Evolutionary conservation across 64 coral and sea anemone genomes (phyloP).

Genomic region (Montipora foliosa): DNA sequence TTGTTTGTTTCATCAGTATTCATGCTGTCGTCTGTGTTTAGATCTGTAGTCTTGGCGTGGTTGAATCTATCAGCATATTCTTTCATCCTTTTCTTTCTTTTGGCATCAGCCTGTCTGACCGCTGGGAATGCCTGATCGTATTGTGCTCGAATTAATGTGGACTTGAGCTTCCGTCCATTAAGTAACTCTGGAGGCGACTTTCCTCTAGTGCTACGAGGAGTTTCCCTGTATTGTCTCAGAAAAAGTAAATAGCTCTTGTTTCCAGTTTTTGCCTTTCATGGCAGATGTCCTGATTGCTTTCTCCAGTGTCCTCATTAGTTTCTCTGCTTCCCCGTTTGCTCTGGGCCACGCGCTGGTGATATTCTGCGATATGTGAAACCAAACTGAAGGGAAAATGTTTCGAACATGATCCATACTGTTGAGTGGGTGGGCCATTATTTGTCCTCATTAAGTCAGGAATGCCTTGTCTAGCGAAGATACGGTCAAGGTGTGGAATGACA

Average conservation of each 20-base stretch:
- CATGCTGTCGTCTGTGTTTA: not conserved
- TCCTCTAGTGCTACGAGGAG: conserved; percentile 5
- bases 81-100: too few relatives aligned
- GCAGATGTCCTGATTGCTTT: conserved; percentile 6
- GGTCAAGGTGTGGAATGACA: conserved; percentile 31
- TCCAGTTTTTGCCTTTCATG: conserved; percentile 28
- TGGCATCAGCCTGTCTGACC: too few relatives aligned
- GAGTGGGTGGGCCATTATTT: conserved; percentile 53
- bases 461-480: conserved; percentile 6
- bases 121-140: not conserved
- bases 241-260: conserved; percentile 28
- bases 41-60: not conserved
- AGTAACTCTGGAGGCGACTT: not conserved
- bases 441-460: not conserved
- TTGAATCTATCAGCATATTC: too few relatives aligned
- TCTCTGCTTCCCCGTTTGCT: conserved; percentile 49
- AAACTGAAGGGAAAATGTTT: not conserved
- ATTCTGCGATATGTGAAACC: conserved; percentile 54
- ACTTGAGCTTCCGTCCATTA: conserved; percentile 11
- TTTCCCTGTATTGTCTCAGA: conserved; percentile 6
- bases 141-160: not conserved
- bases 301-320: conserved; percentile 20
- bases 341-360: not conserved
- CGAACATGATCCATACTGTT: not conserved
- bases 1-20: conserved; percentile 24